These are phyloP conservation scores for Amphiduros pacificus DNA, from an alignment of 2,888 invertebrate species.

Conservation along the genomic window DNA sequence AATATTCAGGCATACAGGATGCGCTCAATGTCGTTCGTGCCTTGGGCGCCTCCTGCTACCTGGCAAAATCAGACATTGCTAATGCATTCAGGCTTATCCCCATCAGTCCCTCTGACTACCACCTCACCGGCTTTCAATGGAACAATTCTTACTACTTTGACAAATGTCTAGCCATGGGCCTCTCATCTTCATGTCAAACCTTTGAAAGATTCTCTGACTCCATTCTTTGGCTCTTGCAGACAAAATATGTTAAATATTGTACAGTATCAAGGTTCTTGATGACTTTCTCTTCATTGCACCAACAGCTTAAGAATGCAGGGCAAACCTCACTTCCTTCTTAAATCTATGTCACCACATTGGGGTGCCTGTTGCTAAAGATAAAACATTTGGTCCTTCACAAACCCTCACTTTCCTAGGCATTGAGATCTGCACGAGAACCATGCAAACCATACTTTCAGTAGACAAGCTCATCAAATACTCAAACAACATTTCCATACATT, in stretches of 20 bases:
- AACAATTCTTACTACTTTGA: background rate
- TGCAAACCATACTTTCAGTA: background rate
- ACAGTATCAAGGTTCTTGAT: background rate
- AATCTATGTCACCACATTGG: background rate
- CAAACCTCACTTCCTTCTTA: background rate
- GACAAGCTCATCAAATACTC: background rate
- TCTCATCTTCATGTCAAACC: background rate
- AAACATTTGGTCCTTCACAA: background rate
- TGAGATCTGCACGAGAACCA: background rate
- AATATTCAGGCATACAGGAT: background rate
- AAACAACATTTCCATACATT: background rate
- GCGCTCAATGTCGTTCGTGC: background rate
- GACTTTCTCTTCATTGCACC: background rate
- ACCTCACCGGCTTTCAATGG: background rate
- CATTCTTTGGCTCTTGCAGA: background rate
- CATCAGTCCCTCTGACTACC: background rate
- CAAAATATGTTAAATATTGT: background rate
- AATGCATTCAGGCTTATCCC: background rate
- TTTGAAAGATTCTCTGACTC: background rate
- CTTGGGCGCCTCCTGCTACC: background rate
- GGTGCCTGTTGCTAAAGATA: background rate
- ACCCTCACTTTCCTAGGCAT: background rate
- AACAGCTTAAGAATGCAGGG: background rate
- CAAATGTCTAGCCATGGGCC: background rate
- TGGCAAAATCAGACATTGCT: background rate